Base-by-base conservation (phyloP, 2,113 vertebrate genomes). In the Mirza zaza region DNA sequence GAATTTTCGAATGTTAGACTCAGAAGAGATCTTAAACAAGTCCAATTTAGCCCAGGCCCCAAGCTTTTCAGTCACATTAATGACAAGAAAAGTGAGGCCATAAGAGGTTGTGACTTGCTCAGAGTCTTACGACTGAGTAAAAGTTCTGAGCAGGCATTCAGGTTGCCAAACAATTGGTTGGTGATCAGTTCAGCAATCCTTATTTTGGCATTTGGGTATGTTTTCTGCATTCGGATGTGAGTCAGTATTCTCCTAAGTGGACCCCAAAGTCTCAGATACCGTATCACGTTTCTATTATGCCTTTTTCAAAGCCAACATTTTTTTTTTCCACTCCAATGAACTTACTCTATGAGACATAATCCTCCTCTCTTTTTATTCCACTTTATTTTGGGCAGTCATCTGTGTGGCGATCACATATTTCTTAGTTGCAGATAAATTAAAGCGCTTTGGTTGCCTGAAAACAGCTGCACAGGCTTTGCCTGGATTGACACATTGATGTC, bases 401-500 rank as follows among this genome's bases (percentile, higher is more conserved):
- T 92, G 34, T 42, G 91, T 57, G 36, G 12, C 20, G 15, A 34
- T 8, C 71, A 77, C 29, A 94, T 73, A 67, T 63, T 32, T 77
- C 36, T 32, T 34, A 8, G 48, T 90, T 48, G 83, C 91, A 87
- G 84, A 39, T 94, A 96, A 97, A 97, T 90, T 63, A 90, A 97
- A 93, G 95, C 90, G 86, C 48, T 45, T 96, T 55, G n/a, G 94
- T 76, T 97, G 94, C 96, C 96, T 92, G 84, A 87, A 87, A 90
- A 94, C 97, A 98, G 97, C 98, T 98, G 98, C 87, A 59, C 55
- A 27, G 93, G 68, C 96, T 93, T 97, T 92, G 23, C 89, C 87
- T 84, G 61, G 42, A 67, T 81, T 91, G 92, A 65, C 83, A 77
- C 29, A 9, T 39, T 94, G 87, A 91, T 90, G 94, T 93, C 76